phyloP scores from a whole-genome alignment of 2,888 invertebrate genomes.

The Erpobdella octoculata region DNA sequence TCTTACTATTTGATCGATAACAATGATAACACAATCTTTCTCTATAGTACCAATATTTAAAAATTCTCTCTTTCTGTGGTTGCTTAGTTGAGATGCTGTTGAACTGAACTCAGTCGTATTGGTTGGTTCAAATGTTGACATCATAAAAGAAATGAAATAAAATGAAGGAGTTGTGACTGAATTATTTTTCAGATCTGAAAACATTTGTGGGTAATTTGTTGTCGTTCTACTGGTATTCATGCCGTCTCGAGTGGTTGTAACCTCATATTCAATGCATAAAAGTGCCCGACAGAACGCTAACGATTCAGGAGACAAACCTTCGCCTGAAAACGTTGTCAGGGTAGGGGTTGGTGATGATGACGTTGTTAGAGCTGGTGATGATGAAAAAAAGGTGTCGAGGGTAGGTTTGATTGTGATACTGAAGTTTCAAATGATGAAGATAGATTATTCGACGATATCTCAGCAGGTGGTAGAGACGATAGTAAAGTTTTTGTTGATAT shows the following conservation, averaged over 20 bases:
- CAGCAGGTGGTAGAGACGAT: no score
- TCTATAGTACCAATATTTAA: background rate
- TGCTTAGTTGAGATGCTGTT: no score
- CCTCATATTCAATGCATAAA: no score
- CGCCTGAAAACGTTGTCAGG: background rate
- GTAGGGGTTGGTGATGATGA: background rate
- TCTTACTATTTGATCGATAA: conserved; percentile 42
- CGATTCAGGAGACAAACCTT: background rate
- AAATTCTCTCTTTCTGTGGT: background rate
- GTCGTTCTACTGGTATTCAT: background rate
- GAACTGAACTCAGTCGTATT: background rate
- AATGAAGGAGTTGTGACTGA: background rate
- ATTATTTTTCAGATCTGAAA: no score
- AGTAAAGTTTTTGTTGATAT: no score
- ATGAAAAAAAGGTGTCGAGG: no score
- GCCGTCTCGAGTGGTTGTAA: background rate
- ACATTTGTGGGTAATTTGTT: no score
- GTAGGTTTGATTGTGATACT: no score
- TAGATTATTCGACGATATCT: no score
- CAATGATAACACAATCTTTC: conserved; percentile 17
- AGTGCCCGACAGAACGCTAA: background rate
- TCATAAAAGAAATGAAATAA: background rate
- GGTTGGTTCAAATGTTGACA: background rate
- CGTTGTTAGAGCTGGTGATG: background rate
- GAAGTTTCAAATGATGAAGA: no score